A percentile compares a stretch with the other conserved stretches of the same genome.
Conservation (phyloP, 2,113 vertebrate genomes). For the Tringa solitaria region DNA sequence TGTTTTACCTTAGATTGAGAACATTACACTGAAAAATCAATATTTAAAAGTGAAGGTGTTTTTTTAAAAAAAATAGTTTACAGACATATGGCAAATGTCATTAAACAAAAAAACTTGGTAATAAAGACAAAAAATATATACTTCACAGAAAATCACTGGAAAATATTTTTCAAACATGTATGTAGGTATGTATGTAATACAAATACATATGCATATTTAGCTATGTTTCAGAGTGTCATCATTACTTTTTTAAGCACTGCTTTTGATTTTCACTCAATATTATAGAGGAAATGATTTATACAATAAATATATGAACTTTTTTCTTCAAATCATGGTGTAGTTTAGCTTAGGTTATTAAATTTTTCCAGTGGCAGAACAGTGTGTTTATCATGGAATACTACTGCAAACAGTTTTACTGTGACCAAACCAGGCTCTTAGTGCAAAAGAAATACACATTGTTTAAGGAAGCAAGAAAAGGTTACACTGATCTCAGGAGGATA, state of each 20-base stretch:
- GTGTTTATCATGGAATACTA: not conserved
- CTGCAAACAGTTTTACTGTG: not conserved
- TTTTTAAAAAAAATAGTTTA: rapidly evolving
- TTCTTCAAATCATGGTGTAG: not conserved
- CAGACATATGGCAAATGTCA: not conserved
- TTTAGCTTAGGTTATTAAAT: not conserved
- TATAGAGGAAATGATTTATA: not conserved
- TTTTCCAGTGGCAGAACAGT: not conserved
- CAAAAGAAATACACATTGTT: not conserved
- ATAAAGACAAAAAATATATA: not conserved
- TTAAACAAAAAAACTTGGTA: not conserved
- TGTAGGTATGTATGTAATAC: not conserved
- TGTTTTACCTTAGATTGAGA: not conserved
- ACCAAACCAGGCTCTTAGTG: not conserved
- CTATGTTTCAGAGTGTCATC: not conserved
- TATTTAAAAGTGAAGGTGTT: not conserved
- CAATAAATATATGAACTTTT: not conserved
- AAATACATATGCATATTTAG: not conserved
- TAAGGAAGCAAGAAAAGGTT: not conserved
- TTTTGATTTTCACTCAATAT: not conserved
- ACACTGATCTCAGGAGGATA: not conserved
- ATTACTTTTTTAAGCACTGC: not conserved
- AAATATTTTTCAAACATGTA: not conserved
- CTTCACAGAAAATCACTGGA: not conserved
- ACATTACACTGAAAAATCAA: not conserved